Evolutionary conservation across 2,113 vertebrate genomes (phyloP).

Genomic region (Brachypodius melanocephalos): DNA sequence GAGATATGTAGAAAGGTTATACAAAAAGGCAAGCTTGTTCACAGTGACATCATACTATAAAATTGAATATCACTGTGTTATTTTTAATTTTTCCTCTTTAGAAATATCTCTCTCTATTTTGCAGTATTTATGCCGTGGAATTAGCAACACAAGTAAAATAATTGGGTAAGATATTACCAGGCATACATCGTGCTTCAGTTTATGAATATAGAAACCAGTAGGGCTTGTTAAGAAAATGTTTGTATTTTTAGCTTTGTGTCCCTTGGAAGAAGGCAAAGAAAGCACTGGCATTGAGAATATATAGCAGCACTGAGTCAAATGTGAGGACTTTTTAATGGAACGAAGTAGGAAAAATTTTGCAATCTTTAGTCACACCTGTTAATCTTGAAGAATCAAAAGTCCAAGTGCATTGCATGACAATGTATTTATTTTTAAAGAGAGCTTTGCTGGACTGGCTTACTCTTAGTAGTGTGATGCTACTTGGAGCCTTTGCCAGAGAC

Average conservation of each 20-base stretch:
- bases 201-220: neutral
- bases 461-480: neutral
- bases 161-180: neutral
- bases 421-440: neutral
- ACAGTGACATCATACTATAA: neutral
- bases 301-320: neutral
- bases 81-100: neutral
- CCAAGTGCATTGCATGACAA: neutral
- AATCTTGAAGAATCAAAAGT: neutral
- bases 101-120: neutral
- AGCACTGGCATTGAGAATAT: neutral
- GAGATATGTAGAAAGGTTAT: neutral
- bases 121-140: neutral
- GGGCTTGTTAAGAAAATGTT: neutral
- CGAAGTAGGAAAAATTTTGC: neutral
- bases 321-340: neutral
- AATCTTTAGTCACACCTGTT: neutral
- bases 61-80: neutral
- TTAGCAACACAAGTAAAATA: neutral
- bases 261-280: neutral
- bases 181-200: neutral
- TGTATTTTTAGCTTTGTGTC: neutral
- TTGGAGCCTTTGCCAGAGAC: neutral
- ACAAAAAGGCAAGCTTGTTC: neutral
- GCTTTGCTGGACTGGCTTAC: neutral